Evolutionary conservation across 2,113 vertebrate species (phyloP), one percentile per base, ranked within the genome.

Genomic region (Pardalotus punctatus): DNA sequence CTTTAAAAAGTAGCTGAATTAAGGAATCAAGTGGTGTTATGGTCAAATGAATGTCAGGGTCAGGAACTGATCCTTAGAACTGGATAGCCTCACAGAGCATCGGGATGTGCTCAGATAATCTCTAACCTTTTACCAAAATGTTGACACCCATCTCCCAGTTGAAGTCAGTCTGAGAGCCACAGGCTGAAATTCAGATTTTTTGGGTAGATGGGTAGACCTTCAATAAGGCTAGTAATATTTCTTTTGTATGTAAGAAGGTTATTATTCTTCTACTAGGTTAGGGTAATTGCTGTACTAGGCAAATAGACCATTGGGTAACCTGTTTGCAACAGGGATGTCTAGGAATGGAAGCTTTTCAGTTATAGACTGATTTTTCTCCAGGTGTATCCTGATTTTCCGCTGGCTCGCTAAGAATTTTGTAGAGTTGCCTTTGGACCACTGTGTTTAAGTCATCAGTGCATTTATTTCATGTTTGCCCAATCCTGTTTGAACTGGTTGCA

Each of bases 91-190:
- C 12, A 14, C 45, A 60, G 24, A 66, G 28, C 51, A 28, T 7
- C 0, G 2, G 31, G 33, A 5, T 14, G 4, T 0, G 3, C 77
- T 85, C 36, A n/a, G 5, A 22, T 38, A 27, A 6, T 36, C 18
- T 67, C 25, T 54, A n/a, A 36, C 5, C 7, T 80, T 82, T 86
- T 53, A 42, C 20, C 9, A 51, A 22, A 42, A 18, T 47, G 4
- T 33, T 88, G 33, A 6, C 23, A n/a, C 10, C 15, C 8, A 5
- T 56, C 4, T 5, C 7, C 14, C 17, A 20, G 1, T 17, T 76
- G 13, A 82, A 88, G 45, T 76, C 54, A 89, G 12, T 27, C n/a
- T 78, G 24, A n/a, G 43, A 89, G 11, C n/a, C 3, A 2, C 14
- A 54, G 42, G 9, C 35, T 47, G 45, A 50, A 93, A 86, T 70